Percentiles rank a stretch among this genome's conserved stretches.
Evolutionary conservation across 2,797 vertebrate genomes (phyloP).

Genomic region (Cottoperca gobio): DNA sequence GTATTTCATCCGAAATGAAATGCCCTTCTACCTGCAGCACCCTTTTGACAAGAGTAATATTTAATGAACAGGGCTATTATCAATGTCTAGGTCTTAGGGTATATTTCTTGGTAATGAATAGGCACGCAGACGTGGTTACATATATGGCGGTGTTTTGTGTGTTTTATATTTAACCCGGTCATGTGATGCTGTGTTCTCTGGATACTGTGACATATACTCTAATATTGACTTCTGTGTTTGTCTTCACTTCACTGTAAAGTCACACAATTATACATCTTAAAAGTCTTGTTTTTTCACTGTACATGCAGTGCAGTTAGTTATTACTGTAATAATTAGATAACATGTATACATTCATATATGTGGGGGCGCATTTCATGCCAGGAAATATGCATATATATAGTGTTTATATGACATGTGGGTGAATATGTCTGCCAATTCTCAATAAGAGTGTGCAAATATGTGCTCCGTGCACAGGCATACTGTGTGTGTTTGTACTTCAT

Average conservation of each 20-base stretch:
- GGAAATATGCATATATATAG: constrained; percentile 50
- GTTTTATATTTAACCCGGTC: constrained; percentile 7
- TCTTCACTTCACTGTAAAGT: constrained; percentile 16
- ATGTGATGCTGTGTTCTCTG: constrained; percentile 22
- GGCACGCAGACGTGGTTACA: constrained; percentile 79
- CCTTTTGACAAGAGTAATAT: constrained; percentile 97
- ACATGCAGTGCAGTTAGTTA: constrained; percentile 18
- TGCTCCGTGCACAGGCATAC: constrained; percentile 46
- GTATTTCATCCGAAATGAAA: constrained; percentile 88
- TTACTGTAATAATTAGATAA: constrained; percentile 30
- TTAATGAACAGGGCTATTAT: constrained; percentile 98
- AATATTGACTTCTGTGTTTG: constrained; percentile 23
- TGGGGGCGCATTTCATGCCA: constrained; percentile 17
- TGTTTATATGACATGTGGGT: constrained; percentile 50
- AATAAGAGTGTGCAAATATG: constrained; percentile 74
- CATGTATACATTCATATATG: constrained; percentile 18
- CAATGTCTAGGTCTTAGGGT: constrained; percentile 91
- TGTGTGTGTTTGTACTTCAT: constrained; percentile 58
- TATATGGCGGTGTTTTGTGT: constrained; percentile 46
- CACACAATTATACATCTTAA: constrained; percentile 14
- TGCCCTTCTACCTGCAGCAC: constrained; percentile 66
- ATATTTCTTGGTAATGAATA: constrained; percentile 91
- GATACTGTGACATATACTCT: constrained; percentile 6
- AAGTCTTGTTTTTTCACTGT: neutral
- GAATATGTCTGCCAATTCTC: constrained; percentile 59